These are phyloP conservation scores for Papilio polytes DNA, from an alignment of 1,140 invertebrate genomes.

Conservation along the genomic window DNA sequence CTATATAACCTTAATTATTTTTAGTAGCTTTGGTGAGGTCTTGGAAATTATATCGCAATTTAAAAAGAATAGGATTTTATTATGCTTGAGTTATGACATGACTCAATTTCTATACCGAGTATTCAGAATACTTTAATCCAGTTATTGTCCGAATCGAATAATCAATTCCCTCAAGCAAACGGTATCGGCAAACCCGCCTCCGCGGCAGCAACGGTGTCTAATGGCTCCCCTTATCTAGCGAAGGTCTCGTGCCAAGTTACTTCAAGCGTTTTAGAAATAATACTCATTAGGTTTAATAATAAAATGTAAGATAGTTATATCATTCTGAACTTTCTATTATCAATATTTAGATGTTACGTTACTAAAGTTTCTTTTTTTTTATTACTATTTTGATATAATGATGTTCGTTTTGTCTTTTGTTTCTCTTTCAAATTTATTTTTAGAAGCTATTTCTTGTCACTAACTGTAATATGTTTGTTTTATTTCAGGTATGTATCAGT, in stretches of 20 bases:
- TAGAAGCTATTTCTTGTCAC: neutral
- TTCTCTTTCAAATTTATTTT: neutral
- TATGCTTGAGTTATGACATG: neutral
- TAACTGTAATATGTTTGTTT: neutral
- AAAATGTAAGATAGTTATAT: neutral
- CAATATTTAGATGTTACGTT: neutral
- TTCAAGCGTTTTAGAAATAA: neutral
- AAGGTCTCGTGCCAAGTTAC: neutral
- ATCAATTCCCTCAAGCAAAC: conserved; percentile 68
- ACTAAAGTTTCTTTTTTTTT: too few relatives aligned
- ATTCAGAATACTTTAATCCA: neutral
- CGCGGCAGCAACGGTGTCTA: conserved; percentile 49
- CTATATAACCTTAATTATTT: too few relatives aligned
- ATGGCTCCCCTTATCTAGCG: conserved; percentile 53
- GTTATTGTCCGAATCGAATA: conserved; percentile 60
- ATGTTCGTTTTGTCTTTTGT: neutral
- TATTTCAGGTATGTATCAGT: conserved; percentile 9
- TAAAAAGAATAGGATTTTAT: too few relatives aligned
- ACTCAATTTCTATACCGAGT: neutral
- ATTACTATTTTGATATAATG: too few relatives aligned
- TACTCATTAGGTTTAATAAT: neutral
- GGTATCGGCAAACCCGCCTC: conserved; percentile 61
- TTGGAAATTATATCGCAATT: too few relatives aligned
- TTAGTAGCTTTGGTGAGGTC: too few relatives aligned
- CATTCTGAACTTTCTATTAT: neutral